Conservation (phyloP, 1,140 invertebrate species). For the Papilio dardanus region DNA sequence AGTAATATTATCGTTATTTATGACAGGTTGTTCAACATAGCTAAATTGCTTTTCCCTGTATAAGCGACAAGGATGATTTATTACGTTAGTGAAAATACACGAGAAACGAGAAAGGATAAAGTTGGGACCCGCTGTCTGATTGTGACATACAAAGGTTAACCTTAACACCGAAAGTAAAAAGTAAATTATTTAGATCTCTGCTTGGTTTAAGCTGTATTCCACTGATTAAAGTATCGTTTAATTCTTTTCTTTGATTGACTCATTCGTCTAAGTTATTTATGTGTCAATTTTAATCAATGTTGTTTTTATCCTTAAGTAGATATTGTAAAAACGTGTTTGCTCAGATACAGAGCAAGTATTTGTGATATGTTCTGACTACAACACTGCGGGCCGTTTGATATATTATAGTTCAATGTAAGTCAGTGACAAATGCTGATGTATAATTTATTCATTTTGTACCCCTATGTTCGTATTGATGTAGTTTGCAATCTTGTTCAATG, state of each 20-base stretch:
- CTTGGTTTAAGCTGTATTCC: too few species aligned
- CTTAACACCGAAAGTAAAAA: too few species aligned
- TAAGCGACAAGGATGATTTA: neutral
- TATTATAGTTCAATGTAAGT: conserved; percentile 27
- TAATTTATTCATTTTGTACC: conserved; percentile 29
- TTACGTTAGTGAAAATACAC: neutral
- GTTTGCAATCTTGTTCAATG: neutral
- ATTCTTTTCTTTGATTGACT: neutral
- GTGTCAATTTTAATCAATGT: neutral
- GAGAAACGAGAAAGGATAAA: neutral
- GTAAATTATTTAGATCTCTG: too few species aligned
- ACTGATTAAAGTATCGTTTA: neutral
- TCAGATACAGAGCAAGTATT: conserved; percentile 1
- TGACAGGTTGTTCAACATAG: conserved; percentile 6
- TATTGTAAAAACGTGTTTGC: neutral
- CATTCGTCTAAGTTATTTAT: neutral
- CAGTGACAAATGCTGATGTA: conserved; percentile 12
- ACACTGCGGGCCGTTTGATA: conserved; percentile 19
- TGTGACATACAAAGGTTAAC: conserved; percentile 9
- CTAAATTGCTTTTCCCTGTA: conserved; percentile 14
- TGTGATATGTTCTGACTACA: neutral
- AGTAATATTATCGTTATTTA: neutral
- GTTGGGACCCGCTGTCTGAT: conserved; percentile 3
- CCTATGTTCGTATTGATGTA: neutral
- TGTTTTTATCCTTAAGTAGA: neutral